phyloP scores from a whole-genome alignment of 2,888 invertebrate genomes.

The Lathronympha strigana region DNA sequence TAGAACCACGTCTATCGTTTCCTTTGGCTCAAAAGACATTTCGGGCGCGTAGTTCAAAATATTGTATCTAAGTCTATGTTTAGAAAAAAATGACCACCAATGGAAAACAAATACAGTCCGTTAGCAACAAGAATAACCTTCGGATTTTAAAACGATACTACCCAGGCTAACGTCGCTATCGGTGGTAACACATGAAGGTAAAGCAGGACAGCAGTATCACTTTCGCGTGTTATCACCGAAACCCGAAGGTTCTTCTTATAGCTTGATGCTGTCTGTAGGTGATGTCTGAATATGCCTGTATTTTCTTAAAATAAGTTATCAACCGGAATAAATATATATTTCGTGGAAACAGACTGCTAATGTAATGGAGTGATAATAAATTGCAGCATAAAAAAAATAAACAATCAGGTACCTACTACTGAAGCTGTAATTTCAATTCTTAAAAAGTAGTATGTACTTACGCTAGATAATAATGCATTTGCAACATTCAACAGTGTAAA shows the following conservation, averaged over 20 bases:
- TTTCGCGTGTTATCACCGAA: no score
- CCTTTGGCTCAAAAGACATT: not conserved
- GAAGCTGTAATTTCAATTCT: constrained; percentile 50
- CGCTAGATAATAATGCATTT: constrained; percentile 30
- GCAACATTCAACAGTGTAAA: constrained; percentile 28
- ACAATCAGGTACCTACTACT: constrained; percentile 76
- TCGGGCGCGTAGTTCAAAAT: no score
- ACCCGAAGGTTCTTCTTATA: no score
- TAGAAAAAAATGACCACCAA: not conserved
- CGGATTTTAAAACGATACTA: no score
- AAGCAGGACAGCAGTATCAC: no score
- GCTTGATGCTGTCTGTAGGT: no score
- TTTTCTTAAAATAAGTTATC: constrained; percentile 11
- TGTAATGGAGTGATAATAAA: constrained; percentile 7
- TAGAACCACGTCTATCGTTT: not conserved
- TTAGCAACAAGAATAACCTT: no score
- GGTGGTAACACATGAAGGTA: no score
- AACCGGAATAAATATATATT: constrained; percentile 13
- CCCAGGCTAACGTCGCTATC: no score
- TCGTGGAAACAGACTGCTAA: constrained; percentile 22
- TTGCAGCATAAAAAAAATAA: constrained; percentile 53
- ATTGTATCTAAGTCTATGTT: no score
- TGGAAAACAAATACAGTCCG: not conserved
- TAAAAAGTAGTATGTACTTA: constrained; percentile 17
- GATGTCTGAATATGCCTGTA: constrained; percentile 10